Base-by-base conservation (phyloP, 1,140 invertebrate species). In the Nymphalis io region DNA sequence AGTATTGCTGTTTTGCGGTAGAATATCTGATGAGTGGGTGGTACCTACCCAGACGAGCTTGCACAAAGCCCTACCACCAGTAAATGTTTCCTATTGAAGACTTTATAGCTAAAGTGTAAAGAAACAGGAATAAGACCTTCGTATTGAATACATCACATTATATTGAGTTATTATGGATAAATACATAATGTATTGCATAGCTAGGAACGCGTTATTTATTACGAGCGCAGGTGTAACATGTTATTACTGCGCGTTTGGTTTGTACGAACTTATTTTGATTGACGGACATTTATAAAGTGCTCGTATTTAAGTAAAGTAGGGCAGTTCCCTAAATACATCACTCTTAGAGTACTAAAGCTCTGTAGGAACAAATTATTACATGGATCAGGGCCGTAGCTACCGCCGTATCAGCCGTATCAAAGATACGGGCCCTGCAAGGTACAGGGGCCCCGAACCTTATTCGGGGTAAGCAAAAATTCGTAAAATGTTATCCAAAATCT, bases 151-250 rank as follows among this genome's bases (percentile, higher is more conserved):
- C 59, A 73, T 58, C 58, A 69, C 67, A 66, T 55, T 51, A 65
- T 66, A 73, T 65, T 69, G 58, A 73, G 61, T 69, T 73, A 73
- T 73, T 73, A 55, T 53, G 57, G 18, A 68, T 68, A 68, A 68
- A 68, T 67, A 67, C 21, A 67, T 68, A 68, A 68, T 60, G 18
- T 60, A 67, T 67, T 13, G 46, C 40, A 51, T 51, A 39, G 42
- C 21, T 68, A 51, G 27, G n/a, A 57, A 55, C 38, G 51, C 13
- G 23, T 12, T 55, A 55, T 55, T 55, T 55, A 55, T 10, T 12
- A 55, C 23, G 51, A 55, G 12, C 23, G 12, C 51, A 23, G 23
- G 51, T 55, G 20, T 20, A 55, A 12, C 20, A 21, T 21, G 20
- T 55, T 55, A 55, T 55, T 55, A 55, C 23, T 12, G 51, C 51